Percentiles rank a stretch among this genome's conserved stretches.
Evolutionary conservation across 2,888 invertebrate species (phyloP).

Genomic region (Bugula neritina): DNA sequence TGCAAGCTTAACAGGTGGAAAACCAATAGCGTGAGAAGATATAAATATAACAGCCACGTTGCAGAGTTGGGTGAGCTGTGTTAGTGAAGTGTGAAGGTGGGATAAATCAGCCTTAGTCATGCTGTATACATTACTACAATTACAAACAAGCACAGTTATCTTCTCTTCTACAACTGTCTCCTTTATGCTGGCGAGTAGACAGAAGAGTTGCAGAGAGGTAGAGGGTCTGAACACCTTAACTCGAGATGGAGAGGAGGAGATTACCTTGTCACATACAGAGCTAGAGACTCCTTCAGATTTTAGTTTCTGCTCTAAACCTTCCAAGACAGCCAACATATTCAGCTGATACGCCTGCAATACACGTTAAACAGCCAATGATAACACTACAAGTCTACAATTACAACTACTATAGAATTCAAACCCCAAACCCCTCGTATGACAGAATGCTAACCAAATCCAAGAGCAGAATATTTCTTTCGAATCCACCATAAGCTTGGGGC

Average conservation of each 20-base stretch:
- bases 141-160: not conserved
- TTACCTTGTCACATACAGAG: not conserved
- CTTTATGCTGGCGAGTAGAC: not conserved
- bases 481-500: not conserved
- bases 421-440: too few relatives aligned
- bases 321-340: not conserved
- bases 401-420: too few relatives aligned
- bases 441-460: constrained; percentile 11
- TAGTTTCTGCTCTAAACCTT: not conserved
- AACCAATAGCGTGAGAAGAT: not conserved
- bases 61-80: not conserved
- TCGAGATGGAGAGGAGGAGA: not conserved
- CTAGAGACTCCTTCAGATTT: not conserved
- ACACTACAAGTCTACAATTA: too few relatives aligned
- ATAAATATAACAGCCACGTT: constrained; percentile 8
- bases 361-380: not conserved
- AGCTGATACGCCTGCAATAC: constrained; percentile 5
- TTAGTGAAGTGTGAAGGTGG: not conserved
- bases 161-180: not conserved
- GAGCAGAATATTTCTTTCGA: not conserved
- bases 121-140: not conserved
- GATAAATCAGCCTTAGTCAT: not conserved
- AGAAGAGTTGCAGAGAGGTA: not conserved
- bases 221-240: constrained; percentile 2
- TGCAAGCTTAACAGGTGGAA: not conserved